Evolutionary conservation across 2,888 invertebrate genomes (phyloP), one percentile per base, ranked within the genome.

Genomic region (Hartigia nigra): DNA sequence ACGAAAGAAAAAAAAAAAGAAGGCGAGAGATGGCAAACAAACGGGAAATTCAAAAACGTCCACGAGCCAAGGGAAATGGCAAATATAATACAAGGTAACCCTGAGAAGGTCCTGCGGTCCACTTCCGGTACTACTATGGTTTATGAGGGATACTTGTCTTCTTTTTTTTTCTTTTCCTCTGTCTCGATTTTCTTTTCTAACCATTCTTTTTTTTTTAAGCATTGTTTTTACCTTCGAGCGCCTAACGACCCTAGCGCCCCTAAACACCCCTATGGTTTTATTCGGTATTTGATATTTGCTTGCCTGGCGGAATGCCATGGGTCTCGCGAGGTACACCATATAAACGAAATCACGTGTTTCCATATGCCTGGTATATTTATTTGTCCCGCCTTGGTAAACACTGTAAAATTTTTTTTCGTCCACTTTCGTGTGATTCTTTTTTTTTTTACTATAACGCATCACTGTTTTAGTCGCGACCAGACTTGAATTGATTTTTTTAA

Each of bases 261-360:
- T 23, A 5, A 55, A 9, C 55, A 55, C 23, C 23, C 55, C 55
- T 23, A 34, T 0, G 12, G 3, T 23, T 72, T 34, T 31, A 31
- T 72, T 72, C 12, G 34, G 31, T 31, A 31, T 79, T 81, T 76
- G 79, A 86, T 86, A 86, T 87, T 88, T 88, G 78, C 82, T 82
- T 80, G 81, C 78, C 79, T 31, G n/a, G 11, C 1, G 9, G 0
- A 12, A 35, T 36, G 9, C 2, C n/a, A n/a, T 4, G 31, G 5
- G 12, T 23, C 34, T 12, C 14, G 32, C n/a, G n/a, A 35, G 23
- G 0, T 11, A 23, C 2, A 31, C 4, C 36, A 74, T 82, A 82
- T 79, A 82, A 84, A 81, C 77, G 79, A 76, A 76, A 80, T 76
- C 78, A 83, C 74, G 76, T 77, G 55, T 78, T 72, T 80, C n/a